A percentile compares a stretch with the other conserved stretches of the same genome.
Evolutionary conservation across 1,140 invertebrate genomes (phyloP).

Genomic region (Archegozetes longisetosus): DNA sequence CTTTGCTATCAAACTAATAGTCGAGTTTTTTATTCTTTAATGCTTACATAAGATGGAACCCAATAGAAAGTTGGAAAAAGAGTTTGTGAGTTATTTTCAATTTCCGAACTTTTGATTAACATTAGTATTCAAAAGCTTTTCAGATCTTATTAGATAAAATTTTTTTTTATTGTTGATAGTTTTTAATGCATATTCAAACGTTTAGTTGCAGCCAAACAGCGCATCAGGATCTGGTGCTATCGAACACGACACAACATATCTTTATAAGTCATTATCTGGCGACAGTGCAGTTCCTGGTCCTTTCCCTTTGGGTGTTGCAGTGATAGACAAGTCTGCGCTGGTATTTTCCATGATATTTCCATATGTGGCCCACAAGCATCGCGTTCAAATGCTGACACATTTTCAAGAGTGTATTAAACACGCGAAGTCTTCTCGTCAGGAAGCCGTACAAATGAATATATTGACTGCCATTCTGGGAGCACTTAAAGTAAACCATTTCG

Average conservation of each 20-base stretch:
- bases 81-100: constrained; percentile 30
- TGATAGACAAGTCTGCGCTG: constrained; percentile 68
- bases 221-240: constrained; percentile 85
- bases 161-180: constrained; percentile 2
- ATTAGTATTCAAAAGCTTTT: not conserved
- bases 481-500: constrained; percentile 40
- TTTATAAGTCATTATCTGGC: constrained; percentile 52
- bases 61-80: constrained; percentile 32
- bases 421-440: constrained; percentile 73
- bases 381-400: constrained; percentile 90
- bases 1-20: constrained; percentile 9
- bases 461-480: constrained; percentile 82
- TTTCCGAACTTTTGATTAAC: too few relatives aligned
- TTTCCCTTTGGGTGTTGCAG: constrained; percentile 75
- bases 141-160: not conserved
- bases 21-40: constrained; percentile 6
- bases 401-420: constrained; percentile 87
- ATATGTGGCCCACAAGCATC: constrained; percentile 80
- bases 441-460: constrained; percentile 92
- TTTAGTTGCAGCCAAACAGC: constrained; percentile 67
- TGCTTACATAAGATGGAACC: constrained; percentile 29
- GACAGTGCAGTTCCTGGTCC: constrained; percentile 55
- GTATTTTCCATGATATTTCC: constrained; percentile 89
- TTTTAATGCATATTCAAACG: constrained; percentile 9
- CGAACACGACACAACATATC: constrained; percentile 82